Evolutionary conservation across 37 sponge, comb jelly and placozoan species (phyloP), one percentile per base, ranked within the genome.

Genomic region (Axinella damicornis): DNA sequence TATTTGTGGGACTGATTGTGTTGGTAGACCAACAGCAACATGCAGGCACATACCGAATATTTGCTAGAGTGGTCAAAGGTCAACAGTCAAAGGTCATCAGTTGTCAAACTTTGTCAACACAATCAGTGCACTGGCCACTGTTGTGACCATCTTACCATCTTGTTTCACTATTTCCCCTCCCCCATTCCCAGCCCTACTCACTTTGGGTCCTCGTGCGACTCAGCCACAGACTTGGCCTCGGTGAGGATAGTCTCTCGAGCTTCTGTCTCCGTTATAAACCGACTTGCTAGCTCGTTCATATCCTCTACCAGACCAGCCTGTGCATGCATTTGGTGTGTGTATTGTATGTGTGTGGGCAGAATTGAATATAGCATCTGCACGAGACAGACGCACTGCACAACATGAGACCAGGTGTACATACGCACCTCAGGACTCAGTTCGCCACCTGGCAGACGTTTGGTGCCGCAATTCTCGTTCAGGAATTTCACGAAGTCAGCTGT

Each of bases 401-500:
- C 39, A 33, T 87, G 88, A 81, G 88, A 82, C n/a, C n/a, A n/a
- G n/a, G n/a, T n/a, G n/a, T n/a, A 79, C 76, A 71, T 25, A 58
- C 88, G 69, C 31, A 91, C 96, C 32, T 83, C 30, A 20, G 90
- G 67, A n/a, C 71, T 73, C 12, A 94, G 90, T 34, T 73, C 60
- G 6, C 97, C 97, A 35, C 92, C 94, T 1, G 38, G 83, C 25
- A 76, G 32, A 25, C 97, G 32, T 17, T 87, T 55, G 2, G 92
- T 86, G 0, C 92, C 94, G 78, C 96, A 95, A 28, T 83, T 85
- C 63, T 93, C 86, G 61, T 98, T 98, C 46, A 98, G 74, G 73
- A 75, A 98, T 28, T 77, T 79, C 25, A 95, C 73, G 69, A 98
- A 95, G 61, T 91, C 92, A 11, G 38, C 77, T 25, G 56, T n/a